phyloP scores from a whole-genome alignment of 2,797 vertebrate genomes.

The Kryptopterus vitreolus region DNA sequence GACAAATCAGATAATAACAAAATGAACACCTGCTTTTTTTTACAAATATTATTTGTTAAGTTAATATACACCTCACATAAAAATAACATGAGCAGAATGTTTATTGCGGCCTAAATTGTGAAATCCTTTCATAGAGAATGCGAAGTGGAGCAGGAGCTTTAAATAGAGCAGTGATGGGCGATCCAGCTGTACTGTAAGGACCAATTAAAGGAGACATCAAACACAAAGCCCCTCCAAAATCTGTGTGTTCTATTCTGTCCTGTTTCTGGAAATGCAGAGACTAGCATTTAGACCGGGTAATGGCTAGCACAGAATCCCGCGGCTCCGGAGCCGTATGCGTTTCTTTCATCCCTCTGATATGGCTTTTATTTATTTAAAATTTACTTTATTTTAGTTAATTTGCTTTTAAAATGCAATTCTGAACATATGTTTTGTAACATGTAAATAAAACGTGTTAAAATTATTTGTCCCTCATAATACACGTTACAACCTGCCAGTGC shows the following conservation, averaged over 20 bases:
- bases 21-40: background rate
- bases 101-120: slow-evolving; percentile 47
- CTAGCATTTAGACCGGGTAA: background rate
- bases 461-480: too few relatives aligned
- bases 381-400: too few relatives aligned
- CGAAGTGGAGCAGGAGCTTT: slow-evolving; percentile 71
- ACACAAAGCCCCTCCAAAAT: background rate
- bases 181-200: slow-evolving; percentile 31
- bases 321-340: too few relatives aligned
- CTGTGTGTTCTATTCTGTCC: background rate
- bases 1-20: slow-evolving; percentile 21
- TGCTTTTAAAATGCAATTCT: too few relatives aligned
- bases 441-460: too few relatives aligned
- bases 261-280: background rate
- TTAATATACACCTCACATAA: background rate
- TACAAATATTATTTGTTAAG: too few relatives aligned
- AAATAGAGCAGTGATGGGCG: slow-evolving; percentile 65
- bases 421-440: too few relatives aligned
- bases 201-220: background rate
- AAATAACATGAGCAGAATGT: slow-evolving; percentile 28
- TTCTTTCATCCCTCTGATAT: too few relatives aligned
- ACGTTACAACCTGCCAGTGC: too few relatives aligned
- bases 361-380: too few relatives aligned
- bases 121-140: slow-evolving; percentile 58
- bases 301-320: too few relatives aligned